These are phyloP conservation scores for Unio pictorum DNA, from an alignment of 2,888 invertebrate genomes.

Conservation along the genomic window DNA sequence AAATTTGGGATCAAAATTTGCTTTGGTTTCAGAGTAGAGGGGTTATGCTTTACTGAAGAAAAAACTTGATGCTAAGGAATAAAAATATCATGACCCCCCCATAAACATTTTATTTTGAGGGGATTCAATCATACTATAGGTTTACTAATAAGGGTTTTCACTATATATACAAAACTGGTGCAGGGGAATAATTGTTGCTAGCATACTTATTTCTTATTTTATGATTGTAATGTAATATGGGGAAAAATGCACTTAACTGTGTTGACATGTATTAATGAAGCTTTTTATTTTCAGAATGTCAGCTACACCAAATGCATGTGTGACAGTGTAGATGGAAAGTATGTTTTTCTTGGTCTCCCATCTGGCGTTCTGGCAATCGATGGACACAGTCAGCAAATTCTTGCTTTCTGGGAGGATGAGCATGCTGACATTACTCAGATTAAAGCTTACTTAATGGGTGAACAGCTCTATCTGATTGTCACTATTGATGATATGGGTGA, in stretches of 20 bases:
- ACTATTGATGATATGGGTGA: conserved; percentile 67
- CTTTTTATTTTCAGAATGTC: conserved; percentile 37
- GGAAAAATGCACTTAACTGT: background rate
- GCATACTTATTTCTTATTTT: too few species aligned
- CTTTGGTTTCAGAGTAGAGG: too few species aligned
- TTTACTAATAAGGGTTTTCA: too few species aligned
- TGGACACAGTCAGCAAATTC: conserved; percentile 41
- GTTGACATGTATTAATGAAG: background rate
- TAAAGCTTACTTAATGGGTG: conserved; percentile 40
- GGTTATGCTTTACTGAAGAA: too few species aligned
- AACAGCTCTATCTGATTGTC: conserved; percentile 49
- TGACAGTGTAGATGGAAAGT: conserved; percentile 59
- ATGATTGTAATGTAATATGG: background rate
- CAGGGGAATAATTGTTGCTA: too few species aligned
- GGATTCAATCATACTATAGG: too few species aligned
- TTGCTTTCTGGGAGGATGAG: conserved; percentile 60
- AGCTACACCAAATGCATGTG: conserved; percentile 51
- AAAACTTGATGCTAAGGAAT: too few species aligned
- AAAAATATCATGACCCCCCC: too few species aligned
- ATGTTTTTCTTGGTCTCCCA: conserved; percentile 60
- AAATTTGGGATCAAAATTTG: too few species aligned
- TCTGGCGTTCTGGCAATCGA: conserved; percentile 60
- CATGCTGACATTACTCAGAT: conserved; percentile 54
- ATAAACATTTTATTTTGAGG: too few species aligned
- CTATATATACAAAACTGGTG: too few species aligned